Evolutionary conservation across 2,113 vertebrate species (phyloP), one percentile per base, ranked within the genome.

Genomic region (Pelmatolapia mariae): DNA sequence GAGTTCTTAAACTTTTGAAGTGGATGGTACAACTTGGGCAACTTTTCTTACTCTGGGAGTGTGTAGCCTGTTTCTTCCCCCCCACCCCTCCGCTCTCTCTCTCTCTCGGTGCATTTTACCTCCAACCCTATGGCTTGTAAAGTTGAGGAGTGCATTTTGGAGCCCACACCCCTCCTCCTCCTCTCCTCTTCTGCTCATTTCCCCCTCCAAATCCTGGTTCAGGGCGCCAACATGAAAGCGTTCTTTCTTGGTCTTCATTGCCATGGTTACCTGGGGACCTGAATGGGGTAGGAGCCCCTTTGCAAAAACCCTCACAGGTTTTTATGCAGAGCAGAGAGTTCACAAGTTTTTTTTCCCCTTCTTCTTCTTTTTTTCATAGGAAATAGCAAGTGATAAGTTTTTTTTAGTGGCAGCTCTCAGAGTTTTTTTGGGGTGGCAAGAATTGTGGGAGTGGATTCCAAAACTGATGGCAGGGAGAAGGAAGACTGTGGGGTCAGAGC

Each of bases 171-270:
- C 88, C 78, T 61, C 61, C 85, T 81, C 85, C 85, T 47, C 66
- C 68, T 56, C 40, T 40, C 36, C 87, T 84, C 91, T 68, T 89
- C 92, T 92, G 91, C 93, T 95, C 94, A 94, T 95, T 95, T 93
- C 95, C 95, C 95, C 88, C 93, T 94, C 90, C 92, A 95, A 94
- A 95, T 95, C 94, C 93, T 56, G 92, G 95, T 95, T 93, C 93
- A 94, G 92, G 93, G 93, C 93, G 93, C 94, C 93, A 93, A 96
- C 95, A 95, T 96, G 94, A 96, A 96, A 96, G 96, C 96, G 95
- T 96, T 96, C 95, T 96, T 96, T 95, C 95, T 95, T 95, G 96
- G 93, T 94, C 94, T 96, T 94, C 95, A 96, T 96, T 93, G 92
- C 93, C 94, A 96, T 96, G 96, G 95, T 95, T 96, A 97, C 96